Evolutionary conservation across 2,888 invertebrate genomes (phyloP).

Genomic region (Cephus pygmeus): DNA sequence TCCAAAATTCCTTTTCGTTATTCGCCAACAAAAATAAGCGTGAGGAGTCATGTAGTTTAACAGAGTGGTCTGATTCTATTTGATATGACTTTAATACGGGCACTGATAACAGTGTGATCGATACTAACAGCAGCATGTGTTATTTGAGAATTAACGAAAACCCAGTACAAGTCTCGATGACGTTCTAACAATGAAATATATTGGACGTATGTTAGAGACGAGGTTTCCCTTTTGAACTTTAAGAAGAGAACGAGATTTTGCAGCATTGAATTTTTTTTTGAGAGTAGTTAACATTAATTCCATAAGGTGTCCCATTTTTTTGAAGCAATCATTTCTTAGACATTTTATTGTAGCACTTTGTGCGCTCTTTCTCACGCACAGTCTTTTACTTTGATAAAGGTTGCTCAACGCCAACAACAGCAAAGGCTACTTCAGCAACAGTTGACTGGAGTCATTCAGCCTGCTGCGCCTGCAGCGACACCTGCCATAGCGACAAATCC

Average conservation of each 20-base stretch:
- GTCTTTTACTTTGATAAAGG: conserved; percentile 62
- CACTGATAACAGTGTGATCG: conserved; percentile 28
- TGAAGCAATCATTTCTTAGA: not conserved
- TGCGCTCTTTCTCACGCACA: not conserved
- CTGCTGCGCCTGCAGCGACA: conserved; percentile 52
- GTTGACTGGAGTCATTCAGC: conserved; percentile 51
- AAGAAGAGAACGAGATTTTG: not conserved
- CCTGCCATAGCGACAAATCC: conserved; percentile 49
- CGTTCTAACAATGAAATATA: not conserved
- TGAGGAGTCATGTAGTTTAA: conserved; percentile 5
- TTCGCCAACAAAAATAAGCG: not conserved
- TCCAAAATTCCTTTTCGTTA: not conserved
- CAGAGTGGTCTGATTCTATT: conserved; percentile 7
- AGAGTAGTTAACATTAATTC: not conserved
- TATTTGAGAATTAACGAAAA: not conserved
- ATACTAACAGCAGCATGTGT: conserved; percentile 46
- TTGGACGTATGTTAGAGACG: not conserved
- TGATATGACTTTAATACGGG: conserved; percentile 15
- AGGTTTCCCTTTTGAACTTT: not conserved
- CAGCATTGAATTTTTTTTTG: not conserved
- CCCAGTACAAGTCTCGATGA: not conserved
- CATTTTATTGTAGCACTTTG: conserved; percentile 4
- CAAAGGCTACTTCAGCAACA: conserved; percentile 70
- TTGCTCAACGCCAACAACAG: conserved; percentile 76
- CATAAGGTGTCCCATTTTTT: not conserved